A percentile compares a stretch with the other conserved stretches of the same genome.
phyloP scores from a whole-genome alignment of 2,797 vertebrate genomes.

The Microcaecilia unicolor region DNA sequence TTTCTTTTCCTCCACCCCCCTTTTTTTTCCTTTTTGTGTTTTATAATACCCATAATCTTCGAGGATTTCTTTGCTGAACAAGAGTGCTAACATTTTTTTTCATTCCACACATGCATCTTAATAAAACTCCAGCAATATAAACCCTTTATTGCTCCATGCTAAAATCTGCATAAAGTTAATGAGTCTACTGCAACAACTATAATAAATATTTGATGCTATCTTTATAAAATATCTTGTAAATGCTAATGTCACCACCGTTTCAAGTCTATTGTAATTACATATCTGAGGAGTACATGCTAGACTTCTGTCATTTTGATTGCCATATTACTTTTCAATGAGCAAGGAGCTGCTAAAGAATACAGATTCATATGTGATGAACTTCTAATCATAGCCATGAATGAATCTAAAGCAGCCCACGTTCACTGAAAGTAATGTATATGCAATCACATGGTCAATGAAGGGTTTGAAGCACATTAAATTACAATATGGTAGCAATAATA shows the following conservation, averaged over 20 bases:
- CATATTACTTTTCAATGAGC: conserved; percentile 32
- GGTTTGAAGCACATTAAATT: no score
- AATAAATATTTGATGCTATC: conserved; percentile 40
- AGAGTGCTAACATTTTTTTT: conserved; percentile 9
- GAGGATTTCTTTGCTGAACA: no score
- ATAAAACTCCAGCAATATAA: neutral
- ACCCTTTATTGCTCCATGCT: conserved; percentile 17
- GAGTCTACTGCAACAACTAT: conserved; percentile 28
- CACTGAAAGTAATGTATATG: no score
- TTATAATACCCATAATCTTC: no score
- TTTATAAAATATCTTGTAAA: conserved; percentile 37
- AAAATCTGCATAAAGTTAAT: conserved; percentile 31
- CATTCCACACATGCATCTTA: no score
- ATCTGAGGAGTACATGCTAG: conserved; percentile 36
- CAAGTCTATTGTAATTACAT: conserved; percentile 39
- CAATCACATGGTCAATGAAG: no score
- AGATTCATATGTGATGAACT: conserved; percentile 14
- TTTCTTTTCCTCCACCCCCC: no score
- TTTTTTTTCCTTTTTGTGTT: no score
- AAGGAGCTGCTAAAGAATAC: conserved; percentile 30
- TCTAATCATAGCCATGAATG: conserved; percentile 24
- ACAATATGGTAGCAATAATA: no score
- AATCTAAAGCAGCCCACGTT: conserved; percentile 13
- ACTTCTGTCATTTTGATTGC: conserved; percentile 43
- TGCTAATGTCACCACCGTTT: conserved; percentile 43